Evolutionary conservation across 92 coral and sea anemone genomes (phyloP), one percentile per base, ranked within the genome.

Genomic region (Zoanthus sansibaricus): DNA sequence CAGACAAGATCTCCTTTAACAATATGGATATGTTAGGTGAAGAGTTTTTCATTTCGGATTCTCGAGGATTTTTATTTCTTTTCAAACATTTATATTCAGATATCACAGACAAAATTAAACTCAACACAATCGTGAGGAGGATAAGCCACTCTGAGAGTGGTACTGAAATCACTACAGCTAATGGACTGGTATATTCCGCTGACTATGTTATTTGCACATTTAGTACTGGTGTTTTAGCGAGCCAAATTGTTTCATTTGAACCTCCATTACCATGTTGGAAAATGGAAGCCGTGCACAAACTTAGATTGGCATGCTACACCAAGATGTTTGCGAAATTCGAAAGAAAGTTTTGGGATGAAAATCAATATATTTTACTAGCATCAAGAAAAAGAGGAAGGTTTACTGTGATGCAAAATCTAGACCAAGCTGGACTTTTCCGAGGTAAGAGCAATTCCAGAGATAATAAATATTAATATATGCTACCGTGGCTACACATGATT

Each of bases 231-330:
- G 98, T 95, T 4, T 89, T 95, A 8, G 93, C 87, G 5, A 94
- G 97, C 71, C 90, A 91, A 75, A 31, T 69, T 68, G 93, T 95
- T 10, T 71, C 67, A n/a, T 95, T 95, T 86, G 78, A 21, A 4
- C 98, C 98, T 15, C 92, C 94, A 42, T 88, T 95, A 56, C 96
- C 98, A 4, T 68, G 82, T 12, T 93, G 96, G 96, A 95, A 95
- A 74, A 83, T 64, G 71, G 93, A 87, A 66, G 91, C 96, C 33
- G 90, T 93, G 58, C 83, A 68, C 20, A 89, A 91, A 72, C 45
- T 74, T 14, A 95, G 92, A 11, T 91, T 95, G 89, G 73, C 92
- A 48, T 88, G 78, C 20, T 95, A 95, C 82, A 91, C 96, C 79
- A 93, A 95, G 82, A 93, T 91, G 56, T 95, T 89, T 62, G 79